Evolutionary conservation across 2,888 invertebrate species (phyloP), one percentile per base, ranked within the genome.

Genomic region (Caenorhabditis parvicauda): DNA sequence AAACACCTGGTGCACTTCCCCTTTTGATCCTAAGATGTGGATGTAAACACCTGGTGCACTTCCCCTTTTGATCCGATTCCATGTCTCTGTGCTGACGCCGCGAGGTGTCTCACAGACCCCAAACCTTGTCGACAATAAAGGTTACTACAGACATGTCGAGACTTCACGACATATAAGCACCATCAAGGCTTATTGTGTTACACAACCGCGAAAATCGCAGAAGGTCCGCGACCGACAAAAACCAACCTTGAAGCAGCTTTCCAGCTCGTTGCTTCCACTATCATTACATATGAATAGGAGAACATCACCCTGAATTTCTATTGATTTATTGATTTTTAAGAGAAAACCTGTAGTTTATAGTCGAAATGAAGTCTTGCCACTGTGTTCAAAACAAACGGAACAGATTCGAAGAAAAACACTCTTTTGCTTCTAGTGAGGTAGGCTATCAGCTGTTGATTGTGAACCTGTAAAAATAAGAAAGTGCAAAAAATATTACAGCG

Each of bases 211-310:
- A n/a, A n/a, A n/a, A n/a, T n/a, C n/a, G n/a, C n/a, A n/a, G n/a
- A n/a, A n/a, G n/a, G n/a, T n/a, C n/a, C 44, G 43, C n/a, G n/a
- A n/a, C n/a, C n/a, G n/a, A n/a, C n/a, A n/a, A n/a, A n/a, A n/a
- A n/a, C n/a, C n/a, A 2, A 76, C 77, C 47, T 69, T 65, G 57
- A 75, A 77, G 59, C 79, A 79, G 37, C 64, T 71, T 45, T 79
- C 79, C 38, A 79, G 57, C 55, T 79, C 77, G 42, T 74, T 72
- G 1, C 67, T 67, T n/a, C 72, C 70, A 49, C 75, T 75, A 48
- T 79, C 79, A 51, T 79, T 76, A 54, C 79, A 79, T 21, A 79
- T 72, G 58, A 75, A 79, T 6, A 79, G 50, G 22, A 68, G 61
- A 0, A 72, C 76, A 35, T 73, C 67, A 1, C 79, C 79, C 65